phyloP scores from a whole-genome alignment of 2,888 invertebrate genomes.

The Rhagium mordax region DNA sequence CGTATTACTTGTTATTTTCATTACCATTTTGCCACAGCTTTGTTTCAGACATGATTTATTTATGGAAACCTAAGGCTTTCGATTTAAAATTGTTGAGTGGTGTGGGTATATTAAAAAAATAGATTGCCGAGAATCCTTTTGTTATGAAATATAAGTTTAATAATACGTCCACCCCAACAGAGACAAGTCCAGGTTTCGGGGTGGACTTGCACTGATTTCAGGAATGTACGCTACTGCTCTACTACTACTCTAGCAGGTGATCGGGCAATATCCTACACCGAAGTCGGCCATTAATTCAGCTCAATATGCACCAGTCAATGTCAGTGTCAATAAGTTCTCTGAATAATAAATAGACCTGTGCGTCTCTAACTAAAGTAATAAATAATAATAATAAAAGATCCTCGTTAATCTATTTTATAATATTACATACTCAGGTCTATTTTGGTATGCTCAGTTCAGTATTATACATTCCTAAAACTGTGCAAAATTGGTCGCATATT shows the following conservation, averaged over 20 bases:
- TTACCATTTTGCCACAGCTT: too few relatives aligned
- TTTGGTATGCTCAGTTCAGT: background rate
- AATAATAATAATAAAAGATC: slow-evolving; percentile 19
- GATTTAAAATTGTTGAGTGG: background rate
- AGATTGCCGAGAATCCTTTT: slow-evolving; percentile 43
- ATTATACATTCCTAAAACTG: slow-evolving; percentile 40
- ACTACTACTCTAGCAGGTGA: slow-evolving; percentile 8
- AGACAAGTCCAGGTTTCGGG: slow-evolving; percentile 13
- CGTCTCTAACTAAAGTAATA: background rate
- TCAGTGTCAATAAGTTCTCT: background rate
- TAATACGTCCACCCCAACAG: slow-evolving; percentile 14
- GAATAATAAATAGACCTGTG: slow-evolving; percentile 17
- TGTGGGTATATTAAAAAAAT: slow-evolving; percentile 23
- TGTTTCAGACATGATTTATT: background rate
- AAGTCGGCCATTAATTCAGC: background rate
- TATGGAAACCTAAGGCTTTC: background rate
- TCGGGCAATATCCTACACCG: background rate
- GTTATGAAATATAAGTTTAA: background rate
- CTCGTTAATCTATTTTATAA: slow-evolving; percentile 36
- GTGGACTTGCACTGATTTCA: slow-evolving; percentile 32
- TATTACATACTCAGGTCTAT: slow-evolving; percentile 19
- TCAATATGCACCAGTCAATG: background rate
- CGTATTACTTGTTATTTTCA: background rate
- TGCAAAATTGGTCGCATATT: slow-evolving; percentile 41
- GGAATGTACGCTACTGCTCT: slow-evolving; percentile 27